Percentiles rank a stretch among this genome's conserved stretches.
phyloP scores from a whole-genome alignment of 2,113 vertebrate genomes.

The Montifringilla adamsi region DNA sequence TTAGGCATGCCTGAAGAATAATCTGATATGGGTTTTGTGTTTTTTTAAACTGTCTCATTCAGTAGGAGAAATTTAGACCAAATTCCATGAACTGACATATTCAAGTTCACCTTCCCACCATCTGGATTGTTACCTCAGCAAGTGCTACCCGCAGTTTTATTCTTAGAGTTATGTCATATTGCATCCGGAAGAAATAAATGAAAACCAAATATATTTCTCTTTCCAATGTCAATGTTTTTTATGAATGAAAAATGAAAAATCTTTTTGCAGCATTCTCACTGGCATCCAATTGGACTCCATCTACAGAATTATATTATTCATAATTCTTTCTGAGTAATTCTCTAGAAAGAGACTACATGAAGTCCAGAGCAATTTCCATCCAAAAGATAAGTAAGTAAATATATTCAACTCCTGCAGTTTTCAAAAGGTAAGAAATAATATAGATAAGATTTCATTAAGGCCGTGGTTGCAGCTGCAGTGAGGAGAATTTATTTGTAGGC shows the following conservation, averaged over 20 bases:
- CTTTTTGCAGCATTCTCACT: neutral
- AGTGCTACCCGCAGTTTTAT: neutral
- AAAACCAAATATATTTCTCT: neutral
- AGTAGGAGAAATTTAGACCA: neutral
- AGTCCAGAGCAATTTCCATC: neutral
- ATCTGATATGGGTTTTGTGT: fast-evolving
- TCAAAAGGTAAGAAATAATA: neutral
- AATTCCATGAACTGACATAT: neutral
- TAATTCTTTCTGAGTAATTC: neutral
- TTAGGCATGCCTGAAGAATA: neutral
- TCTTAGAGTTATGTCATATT: neutral
- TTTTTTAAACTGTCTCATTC: neutral
- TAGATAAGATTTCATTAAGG: neutral
- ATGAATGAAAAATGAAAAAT: neutral
- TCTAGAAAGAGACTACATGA: neutral
- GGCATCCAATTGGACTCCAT: neutral
- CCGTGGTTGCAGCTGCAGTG: neutral
- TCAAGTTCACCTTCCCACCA: neutral
- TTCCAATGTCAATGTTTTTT: neutral
- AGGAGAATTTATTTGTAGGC: neutral
- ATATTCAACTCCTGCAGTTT: neutral
- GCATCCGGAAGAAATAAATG: neutral
- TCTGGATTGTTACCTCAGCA: neutral
- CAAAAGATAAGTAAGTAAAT: neutral
- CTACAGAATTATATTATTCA: neutral